Percentiles rank a stretch among this genome's conserved stretches.
These are phyloP conservation scores for Psammodynastes pulverulentus DNA, from an alignment of 2,113 vertebrate species.

Conservation along the genomic window DNA sequence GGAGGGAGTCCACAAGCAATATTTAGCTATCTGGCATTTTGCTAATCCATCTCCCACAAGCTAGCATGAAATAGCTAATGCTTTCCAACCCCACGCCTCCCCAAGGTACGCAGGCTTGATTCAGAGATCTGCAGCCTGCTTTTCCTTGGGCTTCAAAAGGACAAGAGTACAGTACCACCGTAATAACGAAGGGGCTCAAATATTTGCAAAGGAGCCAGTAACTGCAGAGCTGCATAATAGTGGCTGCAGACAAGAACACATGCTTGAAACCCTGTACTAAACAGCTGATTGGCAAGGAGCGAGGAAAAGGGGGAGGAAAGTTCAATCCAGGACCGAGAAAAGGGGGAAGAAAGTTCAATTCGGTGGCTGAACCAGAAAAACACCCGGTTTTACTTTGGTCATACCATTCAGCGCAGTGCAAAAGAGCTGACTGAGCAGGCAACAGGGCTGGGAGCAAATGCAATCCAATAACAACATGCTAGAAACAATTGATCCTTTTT, in stretches of 20 bases:
- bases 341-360: background rate
- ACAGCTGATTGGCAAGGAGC: background rate
- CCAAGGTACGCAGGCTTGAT: slow-evolving; percentile 1
- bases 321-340: background rate
- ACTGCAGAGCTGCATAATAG: background rate
- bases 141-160: slow-evolving; percentile 11
- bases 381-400: background rate
- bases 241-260: background rate
- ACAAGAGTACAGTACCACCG: slow-evolving; percentile 3
- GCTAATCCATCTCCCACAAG: slow-evolving; percentile 53
- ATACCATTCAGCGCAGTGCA: background rate
- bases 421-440: background rate
- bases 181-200: background rate
- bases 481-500: background rate
- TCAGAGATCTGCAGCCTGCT: background rate
- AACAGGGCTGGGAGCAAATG: background rate
- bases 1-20: slow-evolving; percentile 54
- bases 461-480: background rate
- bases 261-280: background rate
- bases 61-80: slow-evolving; percentile 55
- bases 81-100: slow-evolving; percentile 3
- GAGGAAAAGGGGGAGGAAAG: background rate
- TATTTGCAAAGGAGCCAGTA: background rate
- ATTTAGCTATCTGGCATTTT: slow-evolving; percentile 59
- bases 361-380: background rate